Conservation (phyloP, 2,113 vertebrate species). For the Gymnobelideus leadbeateri region DNA sequence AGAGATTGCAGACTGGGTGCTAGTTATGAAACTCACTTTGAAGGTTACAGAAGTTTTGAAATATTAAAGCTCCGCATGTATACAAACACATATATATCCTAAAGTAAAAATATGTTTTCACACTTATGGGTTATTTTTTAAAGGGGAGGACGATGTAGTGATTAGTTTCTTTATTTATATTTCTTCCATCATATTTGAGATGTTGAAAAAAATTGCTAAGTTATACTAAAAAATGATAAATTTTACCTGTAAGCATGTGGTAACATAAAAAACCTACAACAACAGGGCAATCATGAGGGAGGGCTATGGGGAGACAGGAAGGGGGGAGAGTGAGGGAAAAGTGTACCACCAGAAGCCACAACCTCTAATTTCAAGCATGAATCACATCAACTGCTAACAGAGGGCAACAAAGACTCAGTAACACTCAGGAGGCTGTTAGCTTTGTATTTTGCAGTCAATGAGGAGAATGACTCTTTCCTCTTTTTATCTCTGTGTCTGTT, state of each 20-base stretch:
- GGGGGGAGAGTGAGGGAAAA: background rate
- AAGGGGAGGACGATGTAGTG: background rate
- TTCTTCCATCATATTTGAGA: background rate
- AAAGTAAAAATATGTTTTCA: background rate
- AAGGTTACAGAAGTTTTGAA: slow-evolving; percentile 27
- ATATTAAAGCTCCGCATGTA: background rate
- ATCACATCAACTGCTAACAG: background rate
- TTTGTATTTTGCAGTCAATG: background rate
- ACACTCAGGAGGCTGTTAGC: background rate
- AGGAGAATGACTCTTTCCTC: slow-evolving; percentile 6
- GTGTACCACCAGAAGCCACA: slow-evolving; percentile 6
- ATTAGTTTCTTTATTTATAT: background rate
- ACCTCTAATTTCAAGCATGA: background rate
- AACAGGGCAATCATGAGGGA: background rate
- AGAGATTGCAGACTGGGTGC: background rate
- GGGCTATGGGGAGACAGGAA: background rate
- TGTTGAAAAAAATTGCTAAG: background rate
- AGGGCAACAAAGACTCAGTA: background rate
- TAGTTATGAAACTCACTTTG: background rate
- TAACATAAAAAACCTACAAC: slow-evolving; percentile 17
- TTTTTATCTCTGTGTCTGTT: slow-evolving; percentile 23
- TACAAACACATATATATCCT: background rate
- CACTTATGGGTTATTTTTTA: background rate
- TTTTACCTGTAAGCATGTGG: background rate
- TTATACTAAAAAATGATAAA: background rate